Conservation (phyloP, 2,113 vertebrate genomes). For the Hemicordylus capensis region DNA sequence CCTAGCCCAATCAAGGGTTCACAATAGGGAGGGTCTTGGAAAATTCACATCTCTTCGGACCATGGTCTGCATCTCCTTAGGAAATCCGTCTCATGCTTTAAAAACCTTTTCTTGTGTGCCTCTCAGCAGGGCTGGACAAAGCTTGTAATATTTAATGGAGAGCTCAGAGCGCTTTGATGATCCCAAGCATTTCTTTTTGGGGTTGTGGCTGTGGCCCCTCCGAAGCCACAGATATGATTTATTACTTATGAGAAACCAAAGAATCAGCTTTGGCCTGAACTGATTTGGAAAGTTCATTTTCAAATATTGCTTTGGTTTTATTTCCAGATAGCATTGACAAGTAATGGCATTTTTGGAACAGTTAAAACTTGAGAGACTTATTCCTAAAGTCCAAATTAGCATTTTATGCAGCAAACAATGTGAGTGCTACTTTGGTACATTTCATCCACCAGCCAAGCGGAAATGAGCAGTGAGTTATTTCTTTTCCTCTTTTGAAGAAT, state of each 20-base stretch:
- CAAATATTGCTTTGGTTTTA: constrained; percentile 73
- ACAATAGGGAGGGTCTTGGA: background rate
- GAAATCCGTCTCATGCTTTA: background rate
- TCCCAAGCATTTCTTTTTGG: constrained; percentile 20
- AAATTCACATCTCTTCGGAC: background rate
- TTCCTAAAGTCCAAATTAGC: constrained; percentile 72
- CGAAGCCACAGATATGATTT: constrained; percentile 65
- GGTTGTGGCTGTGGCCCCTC: constrained; percentile 12
- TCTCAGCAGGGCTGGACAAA: constrained; percentile 15
- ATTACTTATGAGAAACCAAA: constrained; percentile 73
- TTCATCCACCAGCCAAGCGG: constrained; percentile 64
- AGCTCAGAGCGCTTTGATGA: constrained; percentile 11
- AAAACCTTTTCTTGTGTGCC: background rate
- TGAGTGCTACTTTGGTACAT: constrained; percentile 61
- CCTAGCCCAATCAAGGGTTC: background rate
- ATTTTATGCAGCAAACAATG: constrained; percentile 66
- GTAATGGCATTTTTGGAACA: constrained; percentile 71
- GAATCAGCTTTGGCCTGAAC: constrained; percentile 71
- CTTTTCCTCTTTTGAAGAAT: constrained; percentile 49
- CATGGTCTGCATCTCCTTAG: background rate
- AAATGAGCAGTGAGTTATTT: constrained; percentile 55
- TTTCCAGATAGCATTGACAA: constrained; percentile 75
- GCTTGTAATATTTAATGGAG: constrained; percentile 35
- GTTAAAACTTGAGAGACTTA: constrained; percentile 70
- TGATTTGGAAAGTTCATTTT: constrained; percentile 74